Evolutionary conservation across 2,888 invertebrate genomes (phyloP), one percentile per base, ranked within the genome.

Genomic region (Venustoraphidia nigricollis): DNA sequence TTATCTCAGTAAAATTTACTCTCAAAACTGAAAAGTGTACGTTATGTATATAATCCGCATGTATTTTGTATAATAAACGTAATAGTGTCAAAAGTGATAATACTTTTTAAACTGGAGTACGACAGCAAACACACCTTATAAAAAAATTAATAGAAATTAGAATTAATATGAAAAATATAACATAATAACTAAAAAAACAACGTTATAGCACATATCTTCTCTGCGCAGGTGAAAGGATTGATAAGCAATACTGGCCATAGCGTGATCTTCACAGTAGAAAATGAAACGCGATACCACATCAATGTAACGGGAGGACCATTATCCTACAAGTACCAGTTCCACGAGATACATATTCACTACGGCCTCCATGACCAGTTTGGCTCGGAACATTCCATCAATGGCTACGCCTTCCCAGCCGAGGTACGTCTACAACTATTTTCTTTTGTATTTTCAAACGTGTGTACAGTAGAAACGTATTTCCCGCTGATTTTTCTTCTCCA

Each of bases 331-430:
- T 96, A 95, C 70, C 88, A 90, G 68, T 89, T 95, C 65, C 88
- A 91, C 62, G 92, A 94, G 71, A 88, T 95, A 56, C 91, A 94
- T 68, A 80, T 94, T 62, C 94, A 94, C 68, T 95, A 92, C 63
- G 94, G 94, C 8, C 75, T 89, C 50, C 82, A 83, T 61, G 92
- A 95, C 69, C 85, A 87, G 62, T 82, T 83, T 58, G 97, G 97
- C 27, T 96, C 96, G 10, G 97, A 98, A 65, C 97, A 98, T 68
- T 91, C 89, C 50, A 89, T 97, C 61, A 93, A 92, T 62, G 92
- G 94, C 55, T 88, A 92, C 62, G 81, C 91, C 48, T 98, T 97
- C 69, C 96, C 97, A 9, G 95, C 95, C 47, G 97, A 98, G 85
- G 96, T 97, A 69, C 76, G 76, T 65, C 34, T 13, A 27, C 27